Conservation (phyloP, 2,113 vertebrate species). For the Sprattus sprattus region DNA sequence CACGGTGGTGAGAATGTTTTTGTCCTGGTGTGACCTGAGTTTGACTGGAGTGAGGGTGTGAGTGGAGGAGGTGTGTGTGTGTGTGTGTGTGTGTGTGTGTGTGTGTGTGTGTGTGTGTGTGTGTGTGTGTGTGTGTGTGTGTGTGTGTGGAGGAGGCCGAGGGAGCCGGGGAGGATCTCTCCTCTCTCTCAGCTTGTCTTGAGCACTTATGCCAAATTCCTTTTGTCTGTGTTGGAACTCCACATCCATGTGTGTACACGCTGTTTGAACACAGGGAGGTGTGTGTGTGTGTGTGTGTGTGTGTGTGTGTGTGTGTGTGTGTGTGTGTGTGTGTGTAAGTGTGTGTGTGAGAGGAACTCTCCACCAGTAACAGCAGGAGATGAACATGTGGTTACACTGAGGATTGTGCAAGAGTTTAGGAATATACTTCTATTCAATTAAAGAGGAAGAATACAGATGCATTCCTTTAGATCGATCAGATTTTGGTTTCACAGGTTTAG, state of each 20-base stretch:
- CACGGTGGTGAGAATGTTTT: neutral
- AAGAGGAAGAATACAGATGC: neutral
- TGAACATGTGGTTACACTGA: neutral
- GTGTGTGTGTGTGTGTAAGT: neutral
- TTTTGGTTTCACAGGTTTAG: neutral
- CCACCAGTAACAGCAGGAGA: neutral
- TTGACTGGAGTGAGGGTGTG: neutral
- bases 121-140: too few species aligned
- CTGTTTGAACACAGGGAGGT: neutral
- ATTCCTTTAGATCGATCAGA: neutral
- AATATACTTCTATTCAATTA: neutral
- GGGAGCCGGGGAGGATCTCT: neutral
- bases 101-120: too few species aligned
- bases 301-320: too few species aligned
- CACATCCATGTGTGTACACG: neutral
- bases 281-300: too few species aligned
- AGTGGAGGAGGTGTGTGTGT: neutral
- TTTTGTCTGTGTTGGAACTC: conserved; percentile 26
- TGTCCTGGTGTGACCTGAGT: conserved; percentile 32
- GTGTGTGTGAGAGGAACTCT: neutral
- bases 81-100: too few species aligned
- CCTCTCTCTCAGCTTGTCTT: conserved; percentile 50
- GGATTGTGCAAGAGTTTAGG: neutral
- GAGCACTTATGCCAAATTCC: conserved; percentile 52
- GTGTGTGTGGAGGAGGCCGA: conserved; percentile 6